Base-by-base conservation (phyloP, 1,140 invertebrate species). In the Drosophila bifasciata region DNA sequence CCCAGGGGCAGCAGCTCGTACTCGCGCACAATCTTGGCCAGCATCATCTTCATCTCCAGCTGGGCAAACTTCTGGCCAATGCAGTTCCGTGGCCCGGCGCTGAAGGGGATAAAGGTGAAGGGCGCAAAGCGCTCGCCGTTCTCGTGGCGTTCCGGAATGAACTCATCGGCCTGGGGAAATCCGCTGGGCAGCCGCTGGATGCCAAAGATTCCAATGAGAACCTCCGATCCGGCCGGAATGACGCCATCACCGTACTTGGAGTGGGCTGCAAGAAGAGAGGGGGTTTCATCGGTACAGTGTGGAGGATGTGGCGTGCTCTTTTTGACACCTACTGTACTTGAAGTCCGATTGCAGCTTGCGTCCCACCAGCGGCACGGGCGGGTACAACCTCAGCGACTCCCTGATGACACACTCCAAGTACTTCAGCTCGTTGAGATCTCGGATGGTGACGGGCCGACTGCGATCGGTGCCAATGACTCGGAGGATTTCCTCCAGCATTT, bases 391-490 rank as follows among this genome's bases (percentile, higher is more conserved):
- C 11, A 96, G 81, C 0, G 94, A 92, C 90, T 96, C 95, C 90
- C 96, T 96, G 11, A 96, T 93, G 19, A 95, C 94, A 84, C 94
- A 93, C 63, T 96, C 96, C 60, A 95, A 81, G 76, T 95, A 96
- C 81, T 94, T 94, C 50, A 96, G 76, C 41, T 95, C 91, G 15
- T 86, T 92, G 2, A 95, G 76, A 69, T 95, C 94, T 0, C 66
- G 43, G 80, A 92, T 4, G 85, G 90, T 93, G 0, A 93, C 85
- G 1, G 91, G 57, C 3, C 91, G 70, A 5, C 62, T 73, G 1
- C 79, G 78, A 64, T 92, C 90, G 1, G 91, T 85, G 55, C 91
- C 92, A 32, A 94, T 80, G 3, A 94, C 84, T 0, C 52, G 11
- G 0, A 55, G 11, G 15, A 92, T 84, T 71, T 92, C 92, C 9